phyloP scores from a whole-genome alignment of 2,888 invertebrate genomes.

The Cephonodes hylas region DNA sequence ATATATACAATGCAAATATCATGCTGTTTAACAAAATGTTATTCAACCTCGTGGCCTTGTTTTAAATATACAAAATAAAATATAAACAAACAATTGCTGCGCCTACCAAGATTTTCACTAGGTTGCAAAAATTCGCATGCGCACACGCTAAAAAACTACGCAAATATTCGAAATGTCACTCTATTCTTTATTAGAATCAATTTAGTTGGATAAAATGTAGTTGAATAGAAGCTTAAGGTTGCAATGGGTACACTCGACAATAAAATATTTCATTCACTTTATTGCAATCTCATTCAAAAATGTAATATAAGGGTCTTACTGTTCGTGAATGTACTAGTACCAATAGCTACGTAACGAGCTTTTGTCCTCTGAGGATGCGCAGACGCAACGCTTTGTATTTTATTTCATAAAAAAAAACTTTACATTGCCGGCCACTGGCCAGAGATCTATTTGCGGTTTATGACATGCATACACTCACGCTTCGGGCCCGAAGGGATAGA shows the following conservation, averaged over 20 bases:
- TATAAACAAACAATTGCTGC: conserved; percentile 15
- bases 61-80: neutral
- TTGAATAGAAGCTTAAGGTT: neutral
- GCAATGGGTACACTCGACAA: conserved; percentile 14
- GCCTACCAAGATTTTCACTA: conserved; percentile 34
- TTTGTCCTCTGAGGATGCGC: neutral
- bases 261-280: conserved; percentile 28
- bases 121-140: conserved; percentile 34
- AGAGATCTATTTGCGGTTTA: neutral
- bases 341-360: conserved; percentile 1
- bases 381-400: neutral
- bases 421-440: neutral
- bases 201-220: conserved; percentile 24
- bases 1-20: neutral
- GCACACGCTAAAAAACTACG: conserved; percentile 33
- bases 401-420: neutral
- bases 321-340: neutral
- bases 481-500: no score
- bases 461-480: neutral
- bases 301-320: neutral
- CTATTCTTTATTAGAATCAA: conserved; percentile 35
- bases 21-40: neutral
- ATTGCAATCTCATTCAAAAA: conserved; percentile 25
- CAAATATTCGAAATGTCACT: conserved; percentile 25
- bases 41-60: neutral